Percentiles rank a stretch among this genome's conserved stretches.
These are phyloP conservation scores for Xestobium rufovillosum DNA, from an alignment of 2,888 invertebrate species.

Conservation along the genomic window DNA sequence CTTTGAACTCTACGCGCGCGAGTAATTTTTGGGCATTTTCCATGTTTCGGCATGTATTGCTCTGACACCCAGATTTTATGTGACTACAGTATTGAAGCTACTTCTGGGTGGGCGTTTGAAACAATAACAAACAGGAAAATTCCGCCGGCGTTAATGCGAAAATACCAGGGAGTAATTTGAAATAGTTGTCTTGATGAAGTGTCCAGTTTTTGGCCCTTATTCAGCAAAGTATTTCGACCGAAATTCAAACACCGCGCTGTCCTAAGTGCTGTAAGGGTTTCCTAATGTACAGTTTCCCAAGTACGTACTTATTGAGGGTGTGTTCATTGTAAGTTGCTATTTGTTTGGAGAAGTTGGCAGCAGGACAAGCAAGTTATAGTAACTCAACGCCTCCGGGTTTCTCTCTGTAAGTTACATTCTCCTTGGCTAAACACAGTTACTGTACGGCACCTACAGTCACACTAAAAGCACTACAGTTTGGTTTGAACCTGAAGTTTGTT, in stretches of 20 bases:
- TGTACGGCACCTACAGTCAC: slow-evolving; percentile 15
- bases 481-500: too few relatives aligned
- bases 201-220: slow-evolving; percentile 37
- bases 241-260: slow-evolving; percentile 33
- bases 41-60: too few relatives aligned
- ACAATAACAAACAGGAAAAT: too few relatives aligned
- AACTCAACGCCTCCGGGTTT: slow-evolving; percentile 32
- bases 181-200: slow-evolving; percentile 43
- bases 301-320: slow-evolving; percentile 20
- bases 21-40: too few relatives aligned
- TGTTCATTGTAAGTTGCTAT: slow-evolving; percentile 25
- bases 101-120: too few relatives aligned
- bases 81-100: too few relatives aligned
- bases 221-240: slow-evolving; percentile 34
- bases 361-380: slow-evolving; percentile 31
- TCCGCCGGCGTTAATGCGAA: slow-evolving; percentile 28
- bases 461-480: too few relatives aligned
- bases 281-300: slow-evolving; percentile 24
- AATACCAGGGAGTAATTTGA: slow-evolving; percentile 40
- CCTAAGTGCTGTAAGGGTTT: slow-evolving; percentile 27
- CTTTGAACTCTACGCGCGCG: too few relatives aligned
- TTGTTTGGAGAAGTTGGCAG: slow-evolving; percentile 25
- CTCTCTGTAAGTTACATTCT: slow-evolving; percentile 29
- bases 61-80: too few relatives aligned
- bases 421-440: slow-evolving; percentile 30